A percentile compares a stretch with the other conserved stretches of the same genome.
phyloP scores from a whole-genome alignment of 2,888 invertebrate species.

The Chalcosyrphus nemorum region DNA sequence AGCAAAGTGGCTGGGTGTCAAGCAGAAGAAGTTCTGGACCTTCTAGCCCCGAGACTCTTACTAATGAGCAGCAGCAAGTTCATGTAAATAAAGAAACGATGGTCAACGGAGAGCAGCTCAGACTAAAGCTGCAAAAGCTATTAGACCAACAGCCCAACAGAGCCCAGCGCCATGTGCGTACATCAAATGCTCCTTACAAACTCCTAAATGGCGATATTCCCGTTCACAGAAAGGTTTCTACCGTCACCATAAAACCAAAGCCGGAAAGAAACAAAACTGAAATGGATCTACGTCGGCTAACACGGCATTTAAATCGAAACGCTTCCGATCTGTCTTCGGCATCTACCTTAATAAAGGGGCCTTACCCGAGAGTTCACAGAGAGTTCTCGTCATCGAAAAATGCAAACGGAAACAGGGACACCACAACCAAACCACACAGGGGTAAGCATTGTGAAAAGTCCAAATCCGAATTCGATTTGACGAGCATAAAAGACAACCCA shows the following conservation, averaged over 20 bases:
- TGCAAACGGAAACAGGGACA: conserved; percentile 12
- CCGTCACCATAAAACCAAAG: conserved; percentile 78
- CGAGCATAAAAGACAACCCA: conserved; percentile 84
- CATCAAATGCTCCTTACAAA: conserved; percentile 70
- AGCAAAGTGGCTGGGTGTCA: conserved; percentile 94
- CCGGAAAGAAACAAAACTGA: conserved; percentile 78
- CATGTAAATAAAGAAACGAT: conserved; percentile 79
- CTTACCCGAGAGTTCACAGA: conserved; percentile 46
- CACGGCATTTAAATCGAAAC: conserved; percentile 74
- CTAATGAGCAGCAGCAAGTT: conserved; percentile 75
- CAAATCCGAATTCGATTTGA: conserved; percentile 85
- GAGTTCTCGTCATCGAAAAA: conserved; percentile 29
- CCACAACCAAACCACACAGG: conserved; percentile 10
- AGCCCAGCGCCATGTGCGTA: conserved; percentile 27
- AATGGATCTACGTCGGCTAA: conserved; percentile 70
- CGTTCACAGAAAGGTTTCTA: conserved; percentile 79
- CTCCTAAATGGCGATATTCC: conserved; percentile 75
- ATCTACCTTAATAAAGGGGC: conserved; percentile 28
- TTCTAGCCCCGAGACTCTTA: conserved; percentile 84
- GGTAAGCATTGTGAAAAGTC: conserved; percentile 82
- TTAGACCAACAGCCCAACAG: conserved; percentile 78
- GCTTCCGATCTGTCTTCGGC: conserved; percentile 27
- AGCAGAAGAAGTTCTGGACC: conserved; percentile 87
- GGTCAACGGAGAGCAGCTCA: conserved; percentile 86
- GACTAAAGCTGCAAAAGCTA: conserved; percentile 86